phyloP scores from a whole-genome alignment of 2,797 vertebrate genomes.

The Dryobates pubescens region DNA sequence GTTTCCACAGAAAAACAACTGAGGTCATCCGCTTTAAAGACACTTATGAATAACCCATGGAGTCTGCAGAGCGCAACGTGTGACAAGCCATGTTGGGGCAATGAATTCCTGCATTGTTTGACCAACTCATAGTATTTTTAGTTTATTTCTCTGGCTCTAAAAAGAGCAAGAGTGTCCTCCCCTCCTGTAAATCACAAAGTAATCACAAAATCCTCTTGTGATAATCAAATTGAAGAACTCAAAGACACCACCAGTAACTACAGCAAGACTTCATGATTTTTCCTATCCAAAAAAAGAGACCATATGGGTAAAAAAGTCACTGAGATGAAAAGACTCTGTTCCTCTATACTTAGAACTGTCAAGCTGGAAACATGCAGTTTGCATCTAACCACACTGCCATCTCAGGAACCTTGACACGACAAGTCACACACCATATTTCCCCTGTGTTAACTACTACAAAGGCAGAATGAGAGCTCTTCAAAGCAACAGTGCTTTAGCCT shows the following conservation, averaged over 20 bases:
- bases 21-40: slow-evolving; percentile 66
- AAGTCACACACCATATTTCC: background rate
- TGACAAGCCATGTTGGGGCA: slow-evolving; percentile 56
- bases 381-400: background rate
- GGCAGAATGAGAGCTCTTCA: background rate
- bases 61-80: slow-evolving; percentile 44
- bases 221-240: slow-evolving; percentile 46
- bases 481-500: background rate
- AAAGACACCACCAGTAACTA: background rate
- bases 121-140: slow-evolving; percentile 37
- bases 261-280: background rate
- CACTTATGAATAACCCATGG: slow-evolving; percentile 53
- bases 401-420: background rate
- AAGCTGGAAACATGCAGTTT: background rate
- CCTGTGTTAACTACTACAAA: background rate
- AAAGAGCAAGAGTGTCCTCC: slow-evolving; percentile 56
- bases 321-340: background rate
- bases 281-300: background rate
- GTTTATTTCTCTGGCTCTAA: slow-evolving; percentile 39
- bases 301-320: background rate
- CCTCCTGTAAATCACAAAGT: background rate
- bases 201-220: slow-evolving; percentile 44
- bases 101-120: slow-evolving; percentile 72
- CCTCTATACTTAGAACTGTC: background rate
- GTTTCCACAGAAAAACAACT: slow-evolving; percentile 49